A percentile compares a stretch with the other conserved stretches of the same genome.
Evolutionary conservation across 2,797 vertebrate genomes (phyloP).

Genomic region (Sebastes kiyomatsui): DNA sequence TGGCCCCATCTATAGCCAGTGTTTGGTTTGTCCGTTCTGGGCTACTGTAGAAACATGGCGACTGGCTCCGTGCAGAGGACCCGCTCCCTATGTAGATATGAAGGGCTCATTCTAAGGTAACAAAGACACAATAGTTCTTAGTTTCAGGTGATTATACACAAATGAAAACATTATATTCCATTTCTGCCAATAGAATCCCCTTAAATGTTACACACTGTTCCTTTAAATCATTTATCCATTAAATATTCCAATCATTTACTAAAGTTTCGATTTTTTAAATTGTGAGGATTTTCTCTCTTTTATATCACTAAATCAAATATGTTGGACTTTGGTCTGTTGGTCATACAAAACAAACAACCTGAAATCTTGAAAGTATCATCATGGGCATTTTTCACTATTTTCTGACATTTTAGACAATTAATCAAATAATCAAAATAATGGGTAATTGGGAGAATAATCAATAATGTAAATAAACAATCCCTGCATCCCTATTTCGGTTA

Average conservation of each 20-base stretch:
- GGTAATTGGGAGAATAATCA: background rate
- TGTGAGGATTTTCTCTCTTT: background rate
- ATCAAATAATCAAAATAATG: background rate
- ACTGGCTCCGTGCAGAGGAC: too few relatives aligned
- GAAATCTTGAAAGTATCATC: background rate
- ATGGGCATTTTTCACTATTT: background rate
- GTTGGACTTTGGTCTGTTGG: background rate
- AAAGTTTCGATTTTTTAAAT: background rate
- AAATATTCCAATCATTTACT: background rate
- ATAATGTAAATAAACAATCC: background rate
- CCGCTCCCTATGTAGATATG: too few relatives aligned
- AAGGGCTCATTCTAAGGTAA: background rate
- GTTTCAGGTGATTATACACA: background rate
- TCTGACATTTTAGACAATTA: background rate
- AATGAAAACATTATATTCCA: background rate
- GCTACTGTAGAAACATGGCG: too few relatives aligned
- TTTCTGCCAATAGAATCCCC: background rate
- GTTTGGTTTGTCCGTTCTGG: too few relatives aligned
- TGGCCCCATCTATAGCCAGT: too few relatives aligned
- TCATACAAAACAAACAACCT: background rate
- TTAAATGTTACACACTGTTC: background rate
- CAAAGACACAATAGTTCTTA: background rate
- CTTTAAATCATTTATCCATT: background rate
- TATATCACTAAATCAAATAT: background rate
- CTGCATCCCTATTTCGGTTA: background rate